phyloP scores from a whole-genome alignment of 2,113 vertebrate species.

The Microcebus jonahi region DNA sequence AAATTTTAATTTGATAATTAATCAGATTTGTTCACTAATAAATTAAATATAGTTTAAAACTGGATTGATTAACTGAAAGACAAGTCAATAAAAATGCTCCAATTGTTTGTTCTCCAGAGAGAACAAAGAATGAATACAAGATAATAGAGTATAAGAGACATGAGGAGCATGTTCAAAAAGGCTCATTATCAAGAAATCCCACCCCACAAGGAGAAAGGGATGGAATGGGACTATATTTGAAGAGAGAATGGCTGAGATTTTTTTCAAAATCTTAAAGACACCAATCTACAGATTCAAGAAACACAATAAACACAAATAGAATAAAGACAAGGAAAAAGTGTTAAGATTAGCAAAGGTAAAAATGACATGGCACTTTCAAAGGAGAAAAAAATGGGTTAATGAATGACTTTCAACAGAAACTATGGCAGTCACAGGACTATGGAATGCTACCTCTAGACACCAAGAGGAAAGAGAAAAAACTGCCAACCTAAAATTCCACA shows the following conservation, averaged over 20 bases:
- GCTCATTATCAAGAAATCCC: background rate
- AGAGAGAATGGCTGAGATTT: background rate
- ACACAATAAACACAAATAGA: background rate
- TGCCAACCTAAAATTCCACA: background rate
- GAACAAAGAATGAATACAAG: background rate
- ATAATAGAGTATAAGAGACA: background rate
- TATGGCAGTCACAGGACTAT: background rate
- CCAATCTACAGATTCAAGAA: background rate
- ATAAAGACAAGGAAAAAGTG: background rate
- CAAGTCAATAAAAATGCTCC: background rate
- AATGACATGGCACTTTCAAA: background rate
- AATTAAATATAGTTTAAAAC: background rate
- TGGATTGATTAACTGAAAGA: background rate
- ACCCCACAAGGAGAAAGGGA: background rate
- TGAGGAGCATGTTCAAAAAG: accelerated
- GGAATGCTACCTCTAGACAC: background rate
- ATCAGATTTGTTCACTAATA: background rate
- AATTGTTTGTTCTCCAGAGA: background rate
- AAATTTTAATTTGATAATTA: background rate
- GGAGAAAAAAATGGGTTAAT: no score
- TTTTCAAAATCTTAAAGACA: background rate
- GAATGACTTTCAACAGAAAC: background rate
- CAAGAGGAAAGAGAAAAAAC: background rate
- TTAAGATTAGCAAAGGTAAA: background rate
- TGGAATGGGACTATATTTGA: accelerated